These are phyloP conservation scores for Spea bombifrons DNA, from an alignment of 2,113 vertebrate species.

Conservation along the genomic window DNA sequence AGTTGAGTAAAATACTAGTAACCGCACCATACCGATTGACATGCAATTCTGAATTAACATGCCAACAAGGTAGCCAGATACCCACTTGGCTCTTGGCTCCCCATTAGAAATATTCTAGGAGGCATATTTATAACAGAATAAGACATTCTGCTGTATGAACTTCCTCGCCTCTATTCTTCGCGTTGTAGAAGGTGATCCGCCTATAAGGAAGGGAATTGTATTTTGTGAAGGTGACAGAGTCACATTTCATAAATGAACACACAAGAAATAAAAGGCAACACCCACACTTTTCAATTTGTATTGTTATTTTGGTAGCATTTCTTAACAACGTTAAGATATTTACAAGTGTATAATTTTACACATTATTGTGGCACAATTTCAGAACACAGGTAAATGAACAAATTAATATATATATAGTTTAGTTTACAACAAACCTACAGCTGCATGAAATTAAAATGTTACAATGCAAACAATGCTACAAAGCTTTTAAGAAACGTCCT, in stretches of 20 bases:
- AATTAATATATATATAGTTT: conserved; percentile 54
- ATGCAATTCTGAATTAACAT: no score
- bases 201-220: no score
- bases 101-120: no score
- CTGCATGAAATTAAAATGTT: conserved; percentile 53
- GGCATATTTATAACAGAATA: no score
- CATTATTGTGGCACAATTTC: conserved; percentile 51
- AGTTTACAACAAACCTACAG: conserved; percentile 44
- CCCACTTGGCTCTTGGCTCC: no score
- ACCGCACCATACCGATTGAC: no score
- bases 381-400: conserved; percentile 55
- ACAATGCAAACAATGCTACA: conserved; percentile 62
- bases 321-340: conserved; percentile 55
- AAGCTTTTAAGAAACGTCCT: conserved; percentile 54
- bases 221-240: no score
- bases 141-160: no score
- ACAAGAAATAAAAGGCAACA: background rate
- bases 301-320: conserved; percentile 50
- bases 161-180: no score
- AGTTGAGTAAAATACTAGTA: no score
- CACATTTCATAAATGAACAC: background rate
- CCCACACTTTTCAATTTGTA: conserved; percentile 49
- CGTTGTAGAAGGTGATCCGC: no score
- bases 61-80: no score
- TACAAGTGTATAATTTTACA: conserved; percentile 58